A percentile compares a stretch with the other conserved stretches of the same genome.
Conservation (phyloP, 2,113 vertebrate genomes). For the Prolemur simus region DNA sequence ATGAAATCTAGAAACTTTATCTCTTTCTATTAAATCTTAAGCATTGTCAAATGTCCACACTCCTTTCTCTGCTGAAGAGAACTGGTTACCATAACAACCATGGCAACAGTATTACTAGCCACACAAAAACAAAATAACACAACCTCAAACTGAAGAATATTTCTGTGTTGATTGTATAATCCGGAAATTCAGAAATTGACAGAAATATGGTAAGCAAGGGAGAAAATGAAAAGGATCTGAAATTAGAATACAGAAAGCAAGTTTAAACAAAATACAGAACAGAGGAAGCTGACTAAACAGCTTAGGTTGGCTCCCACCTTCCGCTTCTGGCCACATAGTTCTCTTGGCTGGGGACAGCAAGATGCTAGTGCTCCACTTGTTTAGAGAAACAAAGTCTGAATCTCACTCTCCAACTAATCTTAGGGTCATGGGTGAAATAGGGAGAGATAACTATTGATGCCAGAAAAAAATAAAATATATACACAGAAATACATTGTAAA, state of each 20-base stretch:
- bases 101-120: slow-evolving; percentile 8
- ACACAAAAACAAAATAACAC: slow-evolving; percentile 18
- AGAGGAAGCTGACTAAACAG: not conserved
- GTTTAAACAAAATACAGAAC: not conserved
- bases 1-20: slow-evolving; percentile 38
- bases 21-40: slow-evolving; percentile 30
- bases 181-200: slow-evolving; percentile 33
- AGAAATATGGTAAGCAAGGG: not conserved
- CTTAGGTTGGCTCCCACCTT: not conserved
- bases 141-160: not conserved
- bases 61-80: slow-evolving; percentile 24
- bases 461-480: not conserved
- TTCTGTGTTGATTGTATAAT: not conserved
- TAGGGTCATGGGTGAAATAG: not conserved
- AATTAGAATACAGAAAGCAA: not conserved
- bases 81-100: slow-evolving; percentile 75
- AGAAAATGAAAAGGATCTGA: not conserved
- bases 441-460: not conserved
- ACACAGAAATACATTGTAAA: not conserved
- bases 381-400: not conserved
- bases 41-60: not conserved
- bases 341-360: not conserved
- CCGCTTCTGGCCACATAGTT: not conserved
- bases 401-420: not conserved
- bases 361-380: not conserved